Evolutionary conservation across 2,888 invertebrate genomes (phyloP).

Genomic region (Drosophila sordidapex): DNA sequence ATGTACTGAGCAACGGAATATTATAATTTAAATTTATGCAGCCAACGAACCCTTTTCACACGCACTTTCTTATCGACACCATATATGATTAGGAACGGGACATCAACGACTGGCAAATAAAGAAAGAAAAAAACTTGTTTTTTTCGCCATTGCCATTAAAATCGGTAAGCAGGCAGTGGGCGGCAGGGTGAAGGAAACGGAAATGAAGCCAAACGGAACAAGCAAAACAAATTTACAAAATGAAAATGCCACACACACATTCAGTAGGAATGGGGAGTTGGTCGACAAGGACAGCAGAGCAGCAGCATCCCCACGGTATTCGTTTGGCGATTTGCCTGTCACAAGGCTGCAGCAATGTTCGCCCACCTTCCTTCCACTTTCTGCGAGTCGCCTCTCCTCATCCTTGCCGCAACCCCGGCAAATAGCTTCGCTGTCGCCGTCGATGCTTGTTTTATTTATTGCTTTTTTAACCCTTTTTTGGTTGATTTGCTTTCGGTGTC

Average conservation of each 20-base stretch:
- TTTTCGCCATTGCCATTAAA: constrained; percentile 47
- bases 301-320: constrained; percentile 73
- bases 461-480: constrained; percentile 84
- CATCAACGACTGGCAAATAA: constrained; percentile 41
- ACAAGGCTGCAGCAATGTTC: constrained; percentile 54
- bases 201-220: constrained; percentile 79
- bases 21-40: constrained; percentile 83
- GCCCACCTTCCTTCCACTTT: constrained; percentile 4
- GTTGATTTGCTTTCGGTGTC: constrained; percentile 55
- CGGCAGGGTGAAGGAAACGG: constrained; percentile 63
- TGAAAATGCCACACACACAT: constrained; percentile 70
- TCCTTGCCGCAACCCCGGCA: constrained; percentile 55
- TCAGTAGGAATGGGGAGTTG: constrained; percentile 1
- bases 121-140: constrained; percentile 36
- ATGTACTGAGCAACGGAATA: constrained; percentile 51
- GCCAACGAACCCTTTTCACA: constrained; percentile 76
- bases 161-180: constrained; percentile 18
- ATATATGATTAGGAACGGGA: constrained; percentile 64
- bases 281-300: constrained; percentile 31
- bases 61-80: constrained; percentile 76
- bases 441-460: constrained; percentile 84
- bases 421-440: constrained; percentile 82
- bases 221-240: constrained; percentile 81
- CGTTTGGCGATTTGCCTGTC: constrained; percentile 81
- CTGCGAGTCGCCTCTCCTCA: background rate